Conservation (phyloP, 2,888 invertebrate genomes). For the Ephialtes manifestator region DNA sequence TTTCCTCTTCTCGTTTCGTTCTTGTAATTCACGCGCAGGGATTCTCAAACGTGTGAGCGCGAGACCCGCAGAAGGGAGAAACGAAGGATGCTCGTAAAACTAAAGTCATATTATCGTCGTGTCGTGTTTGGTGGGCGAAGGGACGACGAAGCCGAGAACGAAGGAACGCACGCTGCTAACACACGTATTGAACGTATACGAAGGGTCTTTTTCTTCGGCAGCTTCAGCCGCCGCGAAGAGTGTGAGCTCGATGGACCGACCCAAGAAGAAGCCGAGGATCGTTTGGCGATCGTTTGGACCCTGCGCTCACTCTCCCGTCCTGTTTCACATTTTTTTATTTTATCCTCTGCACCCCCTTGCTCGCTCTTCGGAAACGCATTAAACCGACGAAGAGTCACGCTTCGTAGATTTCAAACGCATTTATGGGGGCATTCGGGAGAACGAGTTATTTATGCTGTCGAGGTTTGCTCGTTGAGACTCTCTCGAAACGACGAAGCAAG, state of each 20-base stretch:
- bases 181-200: slow-evolving; percentile 42
- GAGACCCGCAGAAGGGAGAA: slow-evolving; percentile 40
- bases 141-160: slow-evolving; percentile 42
- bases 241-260: slow-evolving; percentile 61
- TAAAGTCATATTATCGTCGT: slow-evolving; percentile 70
- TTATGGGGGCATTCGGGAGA: slow-evolving; percentile 81
- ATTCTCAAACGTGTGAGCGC: slow-evolving; percentile 64
- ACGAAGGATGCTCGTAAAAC: slow-evolving; percentile 70
- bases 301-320: slow-evolving; percentile 62
- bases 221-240: slow-evolving; percentile 40
- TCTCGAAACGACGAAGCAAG: slow-evolving; percentile 27
- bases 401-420: slow-evolving; percentile 82
- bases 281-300: slow-evolving; percentile 59
- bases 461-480: slow-evolving; percentile 44
- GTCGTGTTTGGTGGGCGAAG: slow-evolving; percentile 57
- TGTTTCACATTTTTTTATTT: slow-evolving; percentile 75
- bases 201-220: background rate
- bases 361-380: slow-evolving; percentile 78
- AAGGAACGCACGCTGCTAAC: slow-evolving; percentile 45
- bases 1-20: slow-evolving; percentile 61
- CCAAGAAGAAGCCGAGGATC: slow-evolving; percentile 61
- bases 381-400: slow-evolving; percentile 79
- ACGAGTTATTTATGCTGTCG: slow-evolving; percentile 80
- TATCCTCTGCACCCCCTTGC: slow-evolving; percentile 68
- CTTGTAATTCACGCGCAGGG: slow-evolving; percentile 67